Evolutionary conservation across 2,113 vertebrate genomes (phyloP).

Genomic region (Anseranas semipalmata): DNA sequence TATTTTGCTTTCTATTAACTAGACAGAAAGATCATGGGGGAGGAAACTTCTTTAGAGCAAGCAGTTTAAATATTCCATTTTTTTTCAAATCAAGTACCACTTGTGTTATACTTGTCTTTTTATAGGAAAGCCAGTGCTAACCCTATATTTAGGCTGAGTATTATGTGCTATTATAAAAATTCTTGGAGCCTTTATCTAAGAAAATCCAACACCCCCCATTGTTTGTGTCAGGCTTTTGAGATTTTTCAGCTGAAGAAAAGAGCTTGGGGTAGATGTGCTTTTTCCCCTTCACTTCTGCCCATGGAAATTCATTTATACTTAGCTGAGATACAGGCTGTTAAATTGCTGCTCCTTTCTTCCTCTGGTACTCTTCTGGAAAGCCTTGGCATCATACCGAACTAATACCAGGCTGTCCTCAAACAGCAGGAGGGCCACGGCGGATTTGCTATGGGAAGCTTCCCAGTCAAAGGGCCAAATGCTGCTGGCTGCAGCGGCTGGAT

Average conservation of each 20-base stretch:
- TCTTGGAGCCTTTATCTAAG: background rate
- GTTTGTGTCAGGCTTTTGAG: background rate
- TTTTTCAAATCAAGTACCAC: background rate
- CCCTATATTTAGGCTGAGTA: background rate
- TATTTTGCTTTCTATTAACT: background rate
- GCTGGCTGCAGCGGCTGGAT: background rate
- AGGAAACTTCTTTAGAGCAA: background rate
- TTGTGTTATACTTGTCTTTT: background rate
- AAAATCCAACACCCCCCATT: background rate
- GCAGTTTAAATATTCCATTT: background rate
- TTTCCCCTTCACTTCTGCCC: background rate
- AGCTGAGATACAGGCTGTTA: background rate
- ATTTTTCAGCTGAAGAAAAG: background rate
- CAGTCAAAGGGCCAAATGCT: fast-evolving
- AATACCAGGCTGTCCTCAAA: too few relatives aligned
- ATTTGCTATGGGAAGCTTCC: background rate
- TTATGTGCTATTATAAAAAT: background rate
- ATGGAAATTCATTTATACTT: background rate
- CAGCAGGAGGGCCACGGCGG: background rate
- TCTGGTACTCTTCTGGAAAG: background rate
- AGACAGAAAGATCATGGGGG: background rate
- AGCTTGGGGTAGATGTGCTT: background rate
- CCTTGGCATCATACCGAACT: background rate
- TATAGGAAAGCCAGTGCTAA: background rate
- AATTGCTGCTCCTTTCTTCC: background rate